Percentiles rank a stretch among this genome's conserved stretches.
These are phyloP conservation scores for Leucopternis melanops DNA, from an alignment of 2,113 vertebrate genomes.

Conservation along the genomic window DNA sequence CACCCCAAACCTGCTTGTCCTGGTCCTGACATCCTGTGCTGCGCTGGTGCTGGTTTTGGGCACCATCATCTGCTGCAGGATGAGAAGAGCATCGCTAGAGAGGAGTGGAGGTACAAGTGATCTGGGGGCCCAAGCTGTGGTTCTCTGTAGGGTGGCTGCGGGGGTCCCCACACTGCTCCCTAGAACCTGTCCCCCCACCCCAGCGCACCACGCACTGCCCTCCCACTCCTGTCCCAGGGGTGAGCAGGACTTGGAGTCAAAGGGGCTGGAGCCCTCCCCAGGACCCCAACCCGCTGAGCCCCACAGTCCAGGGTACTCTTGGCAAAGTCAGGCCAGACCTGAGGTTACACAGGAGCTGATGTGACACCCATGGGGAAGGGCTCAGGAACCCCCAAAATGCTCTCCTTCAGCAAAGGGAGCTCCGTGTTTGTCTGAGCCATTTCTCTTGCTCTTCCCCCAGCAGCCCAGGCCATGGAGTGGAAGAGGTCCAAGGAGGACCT, in stretches of 20 bases:
- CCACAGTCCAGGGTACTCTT: background rate
- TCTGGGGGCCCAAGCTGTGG: background rate
- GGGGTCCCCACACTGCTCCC: background rate
- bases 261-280: background rate
- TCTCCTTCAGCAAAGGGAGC: background rate
- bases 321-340: background rate
- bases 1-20: background rate
- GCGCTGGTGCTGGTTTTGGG: background rate
- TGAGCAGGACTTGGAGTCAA: background rate
- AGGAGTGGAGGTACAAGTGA: background rate
- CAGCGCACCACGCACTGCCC: background rate
- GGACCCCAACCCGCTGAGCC: background rate
- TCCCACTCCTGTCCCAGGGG: rapidly evolving
- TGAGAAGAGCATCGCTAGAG: background rate
- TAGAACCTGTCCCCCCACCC: background rate
- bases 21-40: background rate
- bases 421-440: background rate
- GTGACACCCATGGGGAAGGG: background rate
- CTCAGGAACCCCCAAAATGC: background rate
- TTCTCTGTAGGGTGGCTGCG: background rate
- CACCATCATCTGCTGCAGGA: background rate
- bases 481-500: background rate
- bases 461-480: background rate
- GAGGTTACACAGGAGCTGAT: background rate
- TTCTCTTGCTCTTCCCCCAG: background rate